Evolutionary conservation across 2,113 vertebrate genomes (phyloP).

Genomic region (Alectura lathami): DNA sequence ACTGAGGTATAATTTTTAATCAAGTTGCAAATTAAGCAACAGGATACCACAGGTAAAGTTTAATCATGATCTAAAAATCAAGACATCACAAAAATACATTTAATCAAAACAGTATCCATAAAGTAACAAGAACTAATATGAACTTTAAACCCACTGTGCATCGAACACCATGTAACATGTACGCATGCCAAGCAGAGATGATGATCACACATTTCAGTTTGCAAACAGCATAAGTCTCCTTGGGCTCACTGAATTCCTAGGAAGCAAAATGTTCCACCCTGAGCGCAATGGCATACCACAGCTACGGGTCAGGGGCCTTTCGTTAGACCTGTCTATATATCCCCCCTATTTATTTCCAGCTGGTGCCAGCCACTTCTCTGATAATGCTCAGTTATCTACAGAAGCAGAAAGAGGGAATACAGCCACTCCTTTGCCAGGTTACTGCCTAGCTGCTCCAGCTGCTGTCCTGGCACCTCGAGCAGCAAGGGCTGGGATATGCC

Average conservation of each 20-base stretch:
- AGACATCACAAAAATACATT: neutral
- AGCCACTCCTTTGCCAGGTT: neutral
- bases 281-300: neutral
- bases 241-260: neutral
- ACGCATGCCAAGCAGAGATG: neutral
- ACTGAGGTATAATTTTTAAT: conserved; percentile 7
- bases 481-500: fast-evolving
- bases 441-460: neutral
- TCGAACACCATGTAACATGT: neutral
- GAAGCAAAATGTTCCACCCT: neutral
- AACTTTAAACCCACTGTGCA: neutral
- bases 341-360: neutral
- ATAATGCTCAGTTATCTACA: neutral
- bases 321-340: neutral
- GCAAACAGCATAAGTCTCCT: neutral
- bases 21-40: neutral
- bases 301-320: fast-evolving
- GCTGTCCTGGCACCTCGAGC: neutral
- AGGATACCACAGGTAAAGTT: conserved; percentile 10
- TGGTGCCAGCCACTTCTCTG: neutral
- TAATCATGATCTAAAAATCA: neutral
- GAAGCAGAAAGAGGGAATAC: neutral
- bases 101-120: neutral
- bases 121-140: neutral
- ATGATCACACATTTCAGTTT: neutral